Base-by-base conservation (phyloP, 2,888 invertebrate genomes). In the Hemithea aestivaria region DNA sequence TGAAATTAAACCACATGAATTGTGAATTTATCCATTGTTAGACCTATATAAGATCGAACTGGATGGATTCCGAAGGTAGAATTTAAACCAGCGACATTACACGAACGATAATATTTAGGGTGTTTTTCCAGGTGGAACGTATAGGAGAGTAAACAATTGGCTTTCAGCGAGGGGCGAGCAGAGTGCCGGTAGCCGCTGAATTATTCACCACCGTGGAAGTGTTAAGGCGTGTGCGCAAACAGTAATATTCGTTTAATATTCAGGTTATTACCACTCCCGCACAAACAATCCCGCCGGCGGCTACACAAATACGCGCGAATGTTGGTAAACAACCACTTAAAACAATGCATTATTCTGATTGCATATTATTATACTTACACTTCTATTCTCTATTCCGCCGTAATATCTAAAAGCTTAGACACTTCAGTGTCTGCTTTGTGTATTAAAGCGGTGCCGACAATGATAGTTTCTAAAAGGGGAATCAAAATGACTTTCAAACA, bases 161-260 rank as follows among this genome's bases (percentile, higher is more conserved):
- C 56, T 56, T 51, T 51, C 53, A 48, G 49, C 40, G 51, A 54
- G 53, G 46, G 39, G 51, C 44, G 53, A 50, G 46, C 49, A 45
- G 53, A 58, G 54, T 53, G 59, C 60, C 55, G 55, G 52, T 56
- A 34, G 48, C 61, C 58, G 46, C 56, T 84, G 82, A 84, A 84
- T 83, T 53, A 83, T 85, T 82, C 79, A 83, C 56, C 56, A 61
- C 51, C 53, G 56, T 62, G 62, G 63, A 74, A 74, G 74, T 74
- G 73, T 80, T 71, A 65, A 75, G 66, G 62, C 67, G 67, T 75
- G 70, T 72, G 70, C 73, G 62, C 69, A 75, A 80, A 78, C 74
- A 73, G 60, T 73, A 69, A 77, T 79, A 77, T 75, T 68, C 71
- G 58, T 77, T 77, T 72, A 80, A 77, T 82, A 82, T 83, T 82